Percentiles rank a stretch among this genome's conserved stretches.
phyloP scores from a whole-genome alignment of 2,888 invertebrate species.

The Noctuana brunneofusca region DNA sequence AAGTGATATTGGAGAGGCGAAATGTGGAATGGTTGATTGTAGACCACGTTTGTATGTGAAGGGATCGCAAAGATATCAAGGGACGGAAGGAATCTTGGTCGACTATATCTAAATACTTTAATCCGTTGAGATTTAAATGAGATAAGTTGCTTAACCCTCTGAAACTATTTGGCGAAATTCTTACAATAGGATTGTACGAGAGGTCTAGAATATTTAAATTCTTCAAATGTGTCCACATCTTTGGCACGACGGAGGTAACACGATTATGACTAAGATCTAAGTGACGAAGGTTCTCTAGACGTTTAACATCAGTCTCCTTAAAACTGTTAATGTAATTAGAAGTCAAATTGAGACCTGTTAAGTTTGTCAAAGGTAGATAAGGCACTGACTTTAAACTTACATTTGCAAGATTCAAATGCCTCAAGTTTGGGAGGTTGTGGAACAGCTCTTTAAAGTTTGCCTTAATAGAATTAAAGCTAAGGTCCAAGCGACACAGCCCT shows the following conservation, averaged over 20 bases:
- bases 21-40: conserved; percentile 86
- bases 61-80: conserved; percentile 86
- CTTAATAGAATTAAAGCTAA: conserved; percentile 90
- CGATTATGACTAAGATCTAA: conserved; percentile 91
- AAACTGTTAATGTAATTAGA: conserved; percentile 89
- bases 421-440: conserved; percentile 91
- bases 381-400: conserved; percentile 91
- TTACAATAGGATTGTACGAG: conserved; percentile 91
- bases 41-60: conserved; percentile 89
- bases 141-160: conserved; percentile 87
- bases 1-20: conserved; percentile 87
- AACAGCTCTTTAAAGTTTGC: conserved; percentile 94
- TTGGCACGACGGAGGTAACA: conserved; percentile 88
- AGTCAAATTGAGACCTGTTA: conserved; percentile 91
- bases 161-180: conserved; percentile 88
- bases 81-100: conserved; percentile 89
- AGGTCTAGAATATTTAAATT: conserved; percentile 90
- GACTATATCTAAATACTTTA: conserved; percentile 88
- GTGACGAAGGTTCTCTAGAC: conserved; percentile 87
- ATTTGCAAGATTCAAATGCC: conserved; percentile 89
- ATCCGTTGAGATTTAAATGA: conserved; percentile 88
- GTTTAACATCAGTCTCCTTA: conserved; percentile 87
- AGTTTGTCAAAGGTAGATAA: conserved; percentile 88
- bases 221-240: conserved; percentile 88
- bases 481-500: conserved; percentile 89